Evolutionary conservation across 2,888 invertebrate genomes (phyloP), one percentile per base, ranked within the genome.

Genomic region (Cryptophagus acutangulus): DNA sequence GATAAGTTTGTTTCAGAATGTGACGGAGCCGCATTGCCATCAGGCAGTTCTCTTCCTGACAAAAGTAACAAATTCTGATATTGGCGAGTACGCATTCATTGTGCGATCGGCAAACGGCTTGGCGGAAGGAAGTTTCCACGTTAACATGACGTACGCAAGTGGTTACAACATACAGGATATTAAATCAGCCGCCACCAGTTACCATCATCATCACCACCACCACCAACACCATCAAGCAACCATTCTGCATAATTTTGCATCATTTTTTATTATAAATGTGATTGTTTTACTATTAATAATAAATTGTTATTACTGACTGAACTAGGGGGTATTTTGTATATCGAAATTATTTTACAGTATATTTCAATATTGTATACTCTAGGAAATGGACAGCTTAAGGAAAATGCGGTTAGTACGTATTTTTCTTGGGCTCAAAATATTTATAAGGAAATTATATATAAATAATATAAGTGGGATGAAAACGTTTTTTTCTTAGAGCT

Each of bases 81-180:
- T 74, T 9, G 81, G 82, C 16, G 81, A 81, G 63, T 79, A 80
- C 68, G 70, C 74, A 48, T 73, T 82, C 49, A 66, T 81, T 45
- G 80, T 80, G 17, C 74, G 78, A 52, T 81, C 81, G 36, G 67
- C 74, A 25, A 74, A 74, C 54, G 81, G 81, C 38, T 69, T 79
- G 48, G 74, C 78, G 31, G 80, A 81, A 63, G 79, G 79, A 35
- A 72, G 72, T 48, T 75, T 81, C 58, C 71, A 73, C 55, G 71
- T 82, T 50, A 81, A 81, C 63, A 76, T 81, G 62, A 79, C 79
- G 3, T 69, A 69, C 49, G 67, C 69, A 33, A 69, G 68, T 46
- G 69, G 69, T 36, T 69, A 66, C 52, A 66, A 64, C 47, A 58
- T 63, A 38, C 57, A 52, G 31, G 54, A 57, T 42, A 49, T 51